Evolutionary conservation across 2,113 vertebrate species (phyloP), one percentile per base, ranked within the genome.

Genomic region (Puffinus mauretanicus): DNA sequence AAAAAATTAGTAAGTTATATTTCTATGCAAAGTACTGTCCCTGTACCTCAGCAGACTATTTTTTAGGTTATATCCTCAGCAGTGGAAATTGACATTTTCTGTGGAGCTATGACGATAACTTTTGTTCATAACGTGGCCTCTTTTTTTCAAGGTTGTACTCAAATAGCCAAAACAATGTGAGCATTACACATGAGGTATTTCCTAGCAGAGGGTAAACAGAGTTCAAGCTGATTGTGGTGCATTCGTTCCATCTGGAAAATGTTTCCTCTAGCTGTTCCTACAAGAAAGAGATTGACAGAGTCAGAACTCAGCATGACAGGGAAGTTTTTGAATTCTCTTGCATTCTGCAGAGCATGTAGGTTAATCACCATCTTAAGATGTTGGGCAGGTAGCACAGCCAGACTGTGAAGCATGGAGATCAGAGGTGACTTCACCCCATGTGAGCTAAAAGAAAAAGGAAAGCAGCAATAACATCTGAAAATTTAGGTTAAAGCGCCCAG

Each of bases 251-350:
- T 32, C 32, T 61, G 73, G 46, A 90, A 92, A 93, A 88, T 3
- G 4, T 71, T 92, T 94, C 29, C n/a, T 83, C 42, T 52, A 47
- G 38, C 38, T 61, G 32, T 55, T 95, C 40, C 27, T 73, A 38
- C 0, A 7, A 47, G 36, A 86, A 96, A 66, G 32, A 87, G 66
- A 80, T n/a, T 78, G 82, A 51, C 36, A 62, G 52, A 85, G 46
- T 24, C 69, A 58, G 67, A 88, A 90, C 72, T 81, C 83, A 49
- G 81, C 20, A 24, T 25, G 55, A 78, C 32, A 84, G 34, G 24
- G 46, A 96, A 83, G 40, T 27, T 83, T 85, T 54, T 75, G n/a
- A 86, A 86, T 90, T 95, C n/a, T 92, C 58, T 86, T 78, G 42
- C 47, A 71, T 95, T 88, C 42, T 73, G n/a, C n/a, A 83, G 64